These are phyloP conservation scores for Pimephales promelas DNA, from an alignment of 2,113 vertebrate genomes.

Conservation along the genomic window DNA sequence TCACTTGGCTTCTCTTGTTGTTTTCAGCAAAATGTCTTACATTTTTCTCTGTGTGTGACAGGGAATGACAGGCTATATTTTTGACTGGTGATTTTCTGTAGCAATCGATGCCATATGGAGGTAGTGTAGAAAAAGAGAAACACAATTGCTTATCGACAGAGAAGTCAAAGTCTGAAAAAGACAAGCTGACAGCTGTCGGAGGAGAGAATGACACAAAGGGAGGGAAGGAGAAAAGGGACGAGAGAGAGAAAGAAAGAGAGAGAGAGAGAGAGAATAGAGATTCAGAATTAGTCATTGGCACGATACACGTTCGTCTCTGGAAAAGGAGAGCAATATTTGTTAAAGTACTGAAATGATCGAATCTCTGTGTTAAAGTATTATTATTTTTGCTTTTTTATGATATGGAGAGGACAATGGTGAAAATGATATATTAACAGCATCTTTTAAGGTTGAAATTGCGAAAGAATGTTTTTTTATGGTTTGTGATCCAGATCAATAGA, in stretches of 20 bases:
- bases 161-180: conserved; percentile 75
- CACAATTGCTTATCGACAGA: conserved; percentile 82
- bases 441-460: not conserved
- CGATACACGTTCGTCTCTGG: conserved; percentile 40
- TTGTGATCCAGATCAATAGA: not conserved
- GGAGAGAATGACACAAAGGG: conserved; percentile 44
- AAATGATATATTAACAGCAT: not conserved
- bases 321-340: not conserved
- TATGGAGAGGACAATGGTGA: not conserved
- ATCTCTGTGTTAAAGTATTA: conserved; percentile 24
- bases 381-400: not conserved
- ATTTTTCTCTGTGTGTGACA: conserved; percentile 21
- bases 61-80: conserved; percentile 74
- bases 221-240: conserved; percentile 20
- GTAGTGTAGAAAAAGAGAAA: conserved; percentile 63
- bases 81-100: conserved; percentile 69
- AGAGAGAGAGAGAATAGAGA: conserved; percentile 27
- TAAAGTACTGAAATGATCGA: conserved; percentile 29
- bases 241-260: conserved; percentile 15
- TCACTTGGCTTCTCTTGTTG: conserved; percentile 58
- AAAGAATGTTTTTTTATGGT: not conserved
- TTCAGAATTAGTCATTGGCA: conserved; percentile 35
- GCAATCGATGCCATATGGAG: conserved; percentile 75
- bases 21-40: conserved; percentile 50
- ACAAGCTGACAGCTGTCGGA: conserved; percentile 62